Base-by-base conservation (phyloP, 2,888 invertebrate species). In the Galeruca laticollis region DNA sequence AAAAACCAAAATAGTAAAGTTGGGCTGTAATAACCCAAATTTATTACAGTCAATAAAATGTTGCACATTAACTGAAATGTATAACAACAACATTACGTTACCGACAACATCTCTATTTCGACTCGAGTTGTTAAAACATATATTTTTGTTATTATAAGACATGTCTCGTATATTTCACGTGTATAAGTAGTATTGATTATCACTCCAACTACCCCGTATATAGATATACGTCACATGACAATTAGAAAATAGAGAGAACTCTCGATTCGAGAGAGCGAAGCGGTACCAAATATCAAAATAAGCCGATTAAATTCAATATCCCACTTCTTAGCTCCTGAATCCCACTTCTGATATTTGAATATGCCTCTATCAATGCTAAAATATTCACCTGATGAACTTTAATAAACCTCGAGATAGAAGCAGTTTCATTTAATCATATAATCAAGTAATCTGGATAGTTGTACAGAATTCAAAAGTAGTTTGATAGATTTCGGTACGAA, bases 231-330 rank as follows among this genome's bases (percentile, higher is more conserved):
- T 5, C 6, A 47, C 9, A 47, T 47, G 18, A 47, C 18, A 18
- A 9, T 15, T 11, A 54, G n/a, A 31, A 31, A 15, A n/a, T 26
- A 31, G 52, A 54, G 5, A 49, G 15, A 20, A 11, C 18, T n/a
- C 11, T n/a, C 11, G 18, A 49, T n/a, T 9, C 26, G 56, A 59
- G 49, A 59, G 31, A 43, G 21, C 60, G 35, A 59, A 35, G 43
- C 47, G 33, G 20, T 49, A 57, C 49, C 69, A 56, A 43, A 65
- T 69, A 60, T 65, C 69, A 64, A 69, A 69, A 69, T 64, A 60
- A 59, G 60, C 65, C 64, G 64, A 60, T 69, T 65, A 56, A 69
- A 37, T 69, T 69, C 64, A 65, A 65, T 69, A 69, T 60, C 60
- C 60, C 69, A 69, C 66, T 70, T 63, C 64, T 66, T 62, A 62